Base-by-base conservation (phyloP, 2,113 vertebrate genomes). In the Pampusana beccarii region DNA sequence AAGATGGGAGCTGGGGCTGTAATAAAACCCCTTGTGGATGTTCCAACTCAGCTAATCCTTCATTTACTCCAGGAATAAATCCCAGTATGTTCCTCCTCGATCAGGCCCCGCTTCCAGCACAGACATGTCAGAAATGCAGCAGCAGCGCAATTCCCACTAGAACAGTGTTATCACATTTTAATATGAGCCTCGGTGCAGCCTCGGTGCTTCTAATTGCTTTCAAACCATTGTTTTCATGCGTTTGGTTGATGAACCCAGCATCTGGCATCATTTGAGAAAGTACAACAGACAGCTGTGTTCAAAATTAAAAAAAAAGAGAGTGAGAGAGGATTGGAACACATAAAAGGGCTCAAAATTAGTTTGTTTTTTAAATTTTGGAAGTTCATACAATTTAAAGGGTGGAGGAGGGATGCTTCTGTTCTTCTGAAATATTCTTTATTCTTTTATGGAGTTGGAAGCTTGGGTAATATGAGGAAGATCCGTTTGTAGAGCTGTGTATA, bases 251-350 rank as follows among this genome's bases (percentile, higher is more conserved):
- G 98, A 98, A 98, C 97, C 92, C 96, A 92, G 96, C 98, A 98
- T 97, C 98, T 98, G 98, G 98, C 97, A 60, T 97, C 95, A 92
- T 97, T 97, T 96, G 98, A 91, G 95, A 96, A 95, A 97, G 95
- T 96, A 96, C 97, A 85, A 62, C 91, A 95, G 97, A 97, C 98
- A 98, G 97, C 98, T 98, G 98, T 98, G 97, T 93, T 90, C 92
- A 77, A 96, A 97, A 97, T 97, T 93, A 78, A 88, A 93, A 94
- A 95, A 93, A 89, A 11, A 53, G 53, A 54, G 0, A 28, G 44
- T 3, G 33, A 18, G 73, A 61, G 67, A 95, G 80, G 71, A 91
- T 85, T 92, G 62, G 67, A 94, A 88, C 60, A 31, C 94, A 94
- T 93, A 92, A 94, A 97, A 97, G 86, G 92, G 71, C 84, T 97